These are phyloP conservation scores for Aegypius monachus DNA, from an alignment of 2,113 vertebrate genomes.

Conservation along the genomic window DNA sequence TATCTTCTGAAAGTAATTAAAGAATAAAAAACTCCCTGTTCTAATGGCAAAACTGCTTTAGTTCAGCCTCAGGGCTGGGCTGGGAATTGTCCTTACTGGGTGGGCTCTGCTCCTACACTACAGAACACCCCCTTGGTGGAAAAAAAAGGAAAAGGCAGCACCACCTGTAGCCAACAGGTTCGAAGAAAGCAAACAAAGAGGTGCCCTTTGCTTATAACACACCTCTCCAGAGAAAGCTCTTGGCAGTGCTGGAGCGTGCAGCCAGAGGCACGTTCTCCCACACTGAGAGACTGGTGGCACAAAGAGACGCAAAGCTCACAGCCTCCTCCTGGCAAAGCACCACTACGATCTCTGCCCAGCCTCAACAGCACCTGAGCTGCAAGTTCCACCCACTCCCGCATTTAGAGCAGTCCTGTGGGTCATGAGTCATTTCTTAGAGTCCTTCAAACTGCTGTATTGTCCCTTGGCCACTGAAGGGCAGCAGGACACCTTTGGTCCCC, in stretches of 20 bases:
- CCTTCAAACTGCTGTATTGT: neutral
- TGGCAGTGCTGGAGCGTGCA: neutral
- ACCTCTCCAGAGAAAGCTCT: neutral
- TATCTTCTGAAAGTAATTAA: neutral
- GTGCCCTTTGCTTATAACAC: neutral
- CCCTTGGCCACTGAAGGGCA: conserved; percentile 10
- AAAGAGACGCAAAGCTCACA: neutral
- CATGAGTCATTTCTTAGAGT: neutral
- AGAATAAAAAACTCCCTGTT: neutral
- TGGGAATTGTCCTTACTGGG: neutral
- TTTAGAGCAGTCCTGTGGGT: neutral
- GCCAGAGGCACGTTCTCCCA: neutral
- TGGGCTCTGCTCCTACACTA: neutral
- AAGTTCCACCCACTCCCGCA: neutral
- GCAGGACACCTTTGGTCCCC: neutral
- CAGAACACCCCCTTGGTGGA: neutral
- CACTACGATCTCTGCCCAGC: neutral
- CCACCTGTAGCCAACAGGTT: neutral
- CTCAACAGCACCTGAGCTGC: neutral
- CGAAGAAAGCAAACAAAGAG: neutral
- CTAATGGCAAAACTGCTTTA: neutral
- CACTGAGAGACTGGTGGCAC: neutral
- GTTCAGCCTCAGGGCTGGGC: neutral
- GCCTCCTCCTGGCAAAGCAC: neutral
- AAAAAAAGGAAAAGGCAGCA: neutral